phyloP scores from a whole-genome alignment of 2,113 vertebrate genomes.

The Blennius ocellaris region DNA sequence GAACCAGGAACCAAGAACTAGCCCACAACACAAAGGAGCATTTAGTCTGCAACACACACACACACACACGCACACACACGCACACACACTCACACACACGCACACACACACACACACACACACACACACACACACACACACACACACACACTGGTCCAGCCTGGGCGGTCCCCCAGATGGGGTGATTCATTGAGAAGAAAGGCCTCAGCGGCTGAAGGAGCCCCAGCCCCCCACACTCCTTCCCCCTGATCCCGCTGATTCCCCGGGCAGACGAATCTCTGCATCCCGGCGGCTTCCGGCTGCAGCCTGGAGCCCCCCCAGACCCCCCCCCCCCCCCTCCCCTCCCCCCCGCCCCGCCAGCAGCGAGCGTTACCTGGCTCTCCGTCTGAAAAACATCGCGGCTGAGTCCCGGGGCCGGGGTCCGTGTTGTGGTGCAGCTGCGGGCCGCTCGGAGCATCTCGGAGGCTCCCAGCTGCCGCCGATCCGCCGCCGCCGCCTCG shows the following conservation, averaged over 20 bases:
- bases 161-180: not conserved
- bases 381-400: conserved; percentile 81
- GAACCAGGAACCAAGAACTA: too few relatives aligned
- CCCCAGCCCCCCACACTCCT: not conserved
- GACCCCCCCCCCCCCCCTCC: not conserved
- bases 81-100: too few relatives aligned
- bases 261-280: too few relatives aligned
- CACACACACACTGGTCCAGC: too few relatives aligned
- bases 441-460: conserved; percentile 79
- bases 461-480: conserved; percentile 55
- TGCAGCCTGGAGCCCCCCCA: too few relatives aligned
- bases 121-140: not conserved
- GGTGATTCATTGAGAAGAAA: not conserved
- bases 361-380: conserved; percentile 75
- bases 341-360: too few relatives aligned
- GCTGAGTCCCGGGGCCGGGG: conserved; percentile 60
- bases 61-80: too few relatives aligned
- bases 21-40: conserved; percentile 24
- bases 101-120: not conserved
- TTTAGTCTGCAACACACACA: not conserved
- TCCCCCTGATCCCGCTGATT: too few relatives aligned
- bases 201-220: conserved; percentile 12
- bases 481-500: conserved; percentile 32
- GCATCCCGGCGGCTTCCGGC: too few relatives aligned
- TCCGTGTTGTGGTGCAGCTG: conserved; percentile 51